Evolutionary conservation across 1,140 invertebrate species (phyloP).

Genomic region (Idris sp.): DNA sequence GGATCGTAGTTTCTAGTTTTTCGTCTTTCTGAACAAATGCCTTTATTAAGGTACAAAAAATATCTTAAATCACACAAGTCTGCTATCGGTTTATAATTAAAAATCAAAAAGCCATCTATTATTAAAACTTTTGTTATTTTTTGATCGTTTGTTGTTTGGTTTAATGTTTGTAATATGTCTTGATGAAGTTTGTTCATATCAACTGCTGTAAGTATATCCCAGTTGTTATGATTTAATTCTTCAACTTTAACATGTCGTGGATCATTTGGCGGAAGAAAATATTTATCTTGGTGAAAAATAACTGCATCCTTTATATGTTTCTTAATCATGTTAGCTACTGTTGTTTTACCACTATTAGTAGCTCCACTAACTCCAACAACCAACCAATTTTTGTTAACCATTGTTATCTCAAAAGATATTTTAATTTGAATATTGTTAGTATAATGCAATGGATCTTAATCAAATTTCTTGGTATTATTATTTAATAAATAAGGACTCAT

Average conservation of each 20-base stretch:
- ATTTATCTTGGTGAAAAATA: constrained; percentile 86
- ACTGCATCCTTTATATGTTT: constrained; percentile 79
- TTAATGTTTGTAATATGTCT: constrained; percentile 77
- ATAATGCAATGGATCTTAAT: constrained; percentile 12
- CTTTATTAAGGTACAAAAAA: constrained; percentile 84
- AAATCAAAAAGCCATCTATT: constrained; percentile 87
- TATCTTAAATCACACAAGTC: constrained; percentile 85
- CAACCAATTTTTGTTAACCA: constrained; percentile 80
- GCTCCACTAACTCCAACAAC: constrained; percentile 87
- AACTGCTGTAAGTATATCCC: constrained; percentile 85
- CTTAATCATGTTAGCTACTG: constrained; percentile 81
- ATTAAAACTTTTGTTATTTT: constrained; percentile 80
- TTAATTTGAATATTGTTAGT: background rate
- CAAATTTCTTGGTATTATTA: constrained; percentile 47
- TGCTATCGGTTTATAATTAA: constrained; percentile 82
- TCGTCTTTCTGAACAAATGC: constrained; percentile 82
- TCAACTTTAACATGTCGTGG: constrained; percentile 82
- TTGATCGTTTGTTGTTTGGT: constrained; percentile 26
- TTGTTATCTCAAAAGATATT: constrained; percentile 13
- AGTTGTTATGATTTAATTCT: constrained; percentile 86
- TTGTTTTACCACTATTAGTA: constrained; percentile 90
- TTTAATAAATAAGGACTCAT: constrained; percentile 68
- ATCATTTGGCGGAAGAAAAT: constrained; percentile 85
- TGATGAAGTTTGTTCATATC: constrained; percentile 86
- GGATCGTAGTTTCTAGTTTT: constrained; percentile 83